Evolutionary conservation across 2,113 vertebrate species (phyloP), one percentile per base, ranked within the genome.

Genomic region (Lonchura striata): DNA sequence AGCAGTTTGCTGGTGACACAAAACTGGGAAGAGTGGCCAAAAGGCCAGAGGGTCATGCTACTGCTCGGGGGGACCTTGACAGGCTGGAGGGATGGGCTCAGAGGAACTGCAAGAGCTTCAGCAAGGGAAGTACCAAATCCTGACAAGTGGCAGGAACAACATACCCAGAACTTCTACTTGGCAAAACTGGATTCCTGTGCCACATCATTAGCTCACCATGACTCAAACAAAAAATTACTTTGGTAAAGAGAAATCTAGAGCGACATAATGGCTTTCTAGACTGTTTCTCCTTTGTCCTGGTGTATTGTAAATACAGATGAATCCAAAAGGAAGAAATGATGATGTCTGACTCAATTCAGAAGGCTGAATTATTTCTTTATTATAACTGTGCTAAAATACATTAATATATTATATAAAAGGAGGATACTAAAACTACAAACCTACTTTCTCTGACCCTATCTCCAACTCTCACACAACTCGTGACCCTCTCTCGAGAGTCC

Each of bases 21-120:
- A 13, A 52, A 35, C 11, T 50, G n/a, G 12, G 4, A 81, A 6
- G 6, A 80, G 42, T 1, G 10, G 10, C 9, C 23, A 33, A 8
- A 5, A 6, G 8, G 17, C 27, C 60, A 65, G 28, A 37, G 7
- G 9, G 7, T 25, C 0, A 0, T 30, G n/a, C 5, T 65, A 37
- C 20, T 15, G 2, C 33, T 46, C 20, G 22, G 15, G 6, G 33
- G 5, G 2, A 46, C 24, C 22, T 24, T 5, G 21, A 13, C 60
- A 53, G 39, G 50, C 14, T 70, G 46, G 13, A 92, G 16, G 80
- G 39, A 42, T 1, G 10, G 20, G 49, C 33, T 80, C 15, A 63
- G 39, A 49, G n/a, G 11, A 75, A 33, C 21, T 33, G 39, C 66
- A 46, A 18, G 10, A 50, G n/a, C 3, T 19, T 56, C 44, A 37